phyloP scores from a whole-genome alignment of 2,888 invertebrate genomes.

The Campopleginae sp. region DNA sequence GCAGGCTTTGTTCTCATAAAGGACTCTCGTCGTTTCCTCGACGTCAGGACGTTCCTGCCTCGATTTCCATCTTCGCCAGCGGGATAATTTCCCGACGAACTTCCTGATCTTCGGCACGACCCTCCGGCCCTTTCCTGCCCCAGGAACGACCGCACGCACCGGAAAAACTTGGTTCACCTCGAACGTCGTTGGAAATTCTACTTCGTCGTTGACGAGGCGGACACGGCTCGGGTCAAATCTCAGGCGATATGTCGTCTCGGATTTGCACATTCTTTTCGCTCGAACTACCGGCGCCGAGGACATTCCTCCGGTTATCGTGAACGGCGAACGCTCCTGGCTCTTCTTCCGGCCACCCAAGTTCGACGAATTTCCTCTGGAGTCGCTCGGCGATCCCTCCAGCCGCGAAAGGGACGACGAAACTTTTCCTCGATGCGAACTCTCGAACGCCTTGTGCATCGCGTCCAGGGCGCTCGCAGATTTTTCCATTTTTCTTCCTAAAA shows the following conservation, averaged over 20 bases:
- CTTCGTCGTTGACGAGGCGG: conserved; percentile 66
- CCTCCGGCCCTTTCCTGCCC: not conserved
- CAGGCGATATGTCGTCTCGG: conserved; percentile 60
- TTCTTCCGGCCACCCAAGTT: conserved; percentile 54
- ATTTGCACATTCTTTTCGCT: not conserved
- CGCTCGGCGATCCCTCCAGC: conserved; percentile 49
- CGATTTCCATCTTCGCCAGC: conserved; percentile 50
- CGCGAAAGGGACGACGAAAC: conserved; percentile 69
- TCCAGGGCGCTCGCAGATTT: conserved; percentile 66
- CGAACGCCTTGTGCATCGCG: conserved; percentile 10
- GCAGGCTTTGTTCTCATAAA: conserved; percentile 74
- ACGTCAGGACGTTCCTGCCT: not conserved
- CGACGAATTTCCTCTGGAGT: conserved; percentile 53
- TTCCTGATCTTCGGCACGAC: conserved; percentile 67
- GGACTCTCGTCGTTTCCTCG: conserved; percentile 55
- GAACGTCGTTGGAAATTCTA: conserved; percentile 61
- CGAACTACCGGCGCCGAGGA: conserved; percentile 40
- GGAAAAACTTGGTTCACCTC: conserved; percentile 68
- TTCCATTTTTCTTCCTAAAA: conserved; percentile 32
- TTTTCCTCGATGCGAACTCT: conserved; percentile 7
- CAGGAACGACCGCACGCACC: not conserved
- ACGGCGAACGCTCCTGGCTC: conserved; percentile 76
- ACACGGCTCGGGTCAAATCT: conserved; percentile 72
- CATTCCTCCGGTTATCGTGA: conserved; percentile 74
- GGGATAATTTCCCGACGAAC: conserved; percentile 70